A percentile compares a stretch with the other conserved stretches of the same genome.
These are phyloP conservation scores for Himalopsyche japonica DNA, from an alignment of 2,888 invertebrate genomes.

Conservation along the genomic window DNA sequence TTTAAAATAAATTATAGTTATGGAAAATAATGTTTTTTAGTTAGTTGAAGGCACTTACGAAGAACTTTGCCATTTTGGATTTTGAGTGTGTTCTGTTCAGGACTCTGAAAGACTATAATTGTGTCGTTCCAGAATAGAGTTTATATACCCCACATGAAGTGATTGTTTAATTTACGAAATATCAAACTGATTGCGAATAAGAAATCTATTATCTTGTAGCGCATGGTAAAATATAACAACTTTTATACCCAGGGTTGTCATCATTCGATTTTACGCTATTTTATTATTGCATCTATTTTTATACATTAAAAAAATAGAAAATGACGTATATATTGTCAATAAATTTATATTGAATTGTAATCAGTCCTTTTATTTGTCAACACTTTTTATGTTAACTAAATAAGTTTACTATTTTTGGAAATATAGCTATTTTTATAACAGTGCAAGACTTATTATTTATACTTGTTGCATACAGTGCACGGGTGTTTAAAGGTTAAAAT, in stretches of 20 bases:
- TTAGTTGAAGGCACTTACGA: background rate
- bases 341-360: no score
- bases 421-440: no score
- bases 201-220: background rate
- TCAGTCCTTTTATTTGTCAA: no score
- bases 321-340: no score
- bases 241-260: background rate
- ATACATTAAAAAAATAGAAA: no score
- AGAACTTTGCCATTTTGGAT: constrained; percentile 9
- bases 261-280: no score
- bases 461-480: no score
- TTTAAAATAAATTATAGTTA: background rate
- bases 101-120: background rate
- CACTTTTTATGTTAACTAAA: no score
- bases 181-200: background rate
- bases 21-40: background rate
- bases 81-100: background rate
- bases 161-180: background rate
- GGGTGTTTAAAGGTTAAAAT: no score
- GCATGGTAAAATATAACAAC: background rate
- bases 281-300: no score
- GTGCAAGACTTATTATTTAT: no score
- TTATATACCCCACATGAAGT: background rate
- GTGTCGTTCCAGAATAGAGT: background rate
- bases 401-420: no score